Evolutionary conservation across 1,140 invertebrate genomes (phyloP), one percentile per base, ranked within the genome.

Genomic region (Conus ventricosus): DNA sequence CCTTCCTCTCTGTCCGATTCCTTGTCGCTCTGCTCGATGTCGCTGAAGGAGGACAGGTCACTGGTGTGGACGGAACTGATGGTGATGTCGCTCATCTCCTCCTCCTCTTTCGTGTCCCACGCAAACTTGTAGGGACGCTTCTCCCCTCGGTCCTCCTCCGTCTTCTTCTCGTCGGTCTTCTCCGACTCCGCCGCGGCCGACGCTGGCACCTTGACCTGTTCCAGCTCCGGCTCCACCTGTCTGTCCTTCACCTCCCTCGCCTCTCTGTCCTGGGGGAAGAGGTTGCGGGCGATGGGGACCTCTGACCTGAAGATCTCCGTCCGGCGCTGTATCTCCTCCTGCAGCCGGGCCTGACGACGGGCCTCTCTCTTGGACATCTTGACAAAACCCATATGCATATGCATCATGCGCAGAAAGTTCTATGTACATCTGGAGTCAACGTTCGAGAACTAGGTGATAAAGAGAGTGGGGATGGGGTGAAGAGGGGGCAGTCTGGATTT

Each of bases 31-130:
- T 13, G 20, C 15, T 88, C 88, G 13, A 91, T 88, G 86, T 95
- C 94, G 71, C 95, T 95, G 93, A 94, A 95, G 51, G 94, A 93
- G 6, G 95, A 96, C 63, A 96, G 89, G 88, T 96, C 95, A 93
- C 95, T 96, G 3, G 95, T 96, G 91, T 96, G 95, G 13, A 96
- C 94, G 54, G 95, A 96, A 88, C 95, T 95, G 25, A 95, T 91
- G 10, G 94, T 93, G 5, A 95, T 88, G 88, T 95, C 95, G 10
- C 89, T 90, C 60, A 83, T 54, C 55, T 88, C 90, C 67, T 57
- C 86, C 27, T 90, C 86, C 71, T 90, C 87, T 2, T 23, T 78
- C 67, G 86, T 63, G 54, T 88, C 76, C 81, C 54, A 86, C 5
- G 80, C 84, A 89, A 71, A 90, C 90, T 80, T 81, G 54, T 20